A percentile compares a stretch with the other conserved stretches of the same genome.
phyloP scores from a whole-genome alignment of 2,888 invertebrate genomes.

The Rotaria macrura region DNA sequence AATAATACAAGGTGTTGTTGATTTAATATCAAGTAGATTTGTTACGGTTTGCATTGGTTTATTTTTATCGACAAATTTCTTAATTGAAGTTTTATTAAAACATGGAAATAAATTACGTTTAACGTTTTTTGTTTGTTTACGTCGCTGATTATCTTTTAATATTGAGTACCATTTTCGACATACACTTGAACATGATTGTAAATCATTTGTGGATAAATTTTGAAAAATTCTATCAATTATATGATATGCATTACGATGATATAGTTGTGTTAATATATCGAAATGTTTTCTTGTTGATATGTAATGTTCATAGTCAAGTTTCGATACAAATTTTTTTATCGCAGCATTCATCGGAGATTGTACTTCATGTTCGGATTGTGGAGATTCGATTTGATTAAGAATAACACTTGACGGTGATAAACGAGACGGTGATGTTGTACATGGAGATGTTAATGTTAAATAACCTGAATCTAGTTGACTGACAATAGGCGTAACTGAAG shows the following conservation, averaged over 20 bases:
- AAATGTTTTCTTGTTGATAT: not conserved
- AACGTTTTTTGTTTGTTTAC: not conserved
- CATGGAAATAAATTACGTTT: not conserved
- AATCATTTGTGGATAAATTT: not conserved
- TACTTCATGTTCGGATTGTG: not conserved
- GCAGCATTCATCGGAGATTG: not conserved
- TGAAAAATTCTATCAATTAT: not conserved
- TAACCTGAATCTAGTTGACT: not conserved
- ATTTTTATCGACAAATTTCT: not conserved
- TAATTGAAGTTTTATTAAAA: not conserved
- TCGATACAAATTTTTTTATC: not conserved
- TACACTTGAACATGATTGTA: not conserved
- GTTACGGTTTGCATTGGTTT: not conserved
- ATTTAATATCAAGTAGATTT: not conserved
- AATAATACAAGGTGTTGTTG: not conserved
- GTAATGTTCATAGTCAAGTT: not conserved
- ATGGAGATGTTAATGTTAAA: not conserved
- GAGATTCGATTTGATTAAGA: not conserved
- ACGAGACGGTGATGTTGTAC: not conserved
- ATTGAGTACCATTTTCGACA: not conserved
- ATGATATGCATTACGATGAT: slow-evolving; percentile 11
- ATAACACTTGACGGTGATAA: not conserved
- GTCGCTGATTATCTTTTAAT: not conserved
- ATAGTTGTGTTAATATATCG: not conserved
- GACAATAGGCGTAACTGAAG: not conserved